Evolutionary conservation across 2,797 vertebrate genomes (phyloP).

Genomic region (Crocidura indochinensis): DNA sequence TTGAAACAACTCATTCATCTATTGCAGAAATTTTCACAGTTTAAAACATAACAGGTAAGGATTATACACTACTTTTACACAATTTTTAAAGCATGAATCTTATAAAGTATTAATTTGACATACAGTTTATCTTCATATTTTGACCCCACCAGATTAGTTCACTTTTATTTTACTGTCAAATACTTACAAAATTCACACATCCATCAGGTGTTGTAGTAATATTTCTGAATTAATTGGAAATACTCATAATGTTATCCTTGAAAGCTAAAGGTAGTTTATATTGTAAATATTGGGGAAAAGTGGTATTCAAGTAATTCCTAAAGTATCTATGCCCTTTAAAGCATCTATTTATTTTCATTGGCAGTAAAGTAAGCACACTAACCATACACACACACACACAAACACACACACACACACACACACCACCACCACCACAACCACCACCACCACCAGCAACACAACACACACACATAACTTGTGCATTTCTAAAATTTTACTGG

Average conservation of each 20-base stretch:
- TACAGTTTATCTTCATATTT: conserved; percentile 38
- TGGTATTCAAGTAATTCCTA: no score
- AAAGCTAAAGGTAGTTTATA: not conserved
- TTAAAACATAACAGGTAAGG: conserved; percentile 3
- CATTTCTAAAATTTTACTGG: conserved; percentile 13
- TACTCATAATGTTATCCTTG: not conserved
- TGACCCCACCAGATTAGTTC: not conserved
- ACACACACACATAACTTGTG: not conserved
- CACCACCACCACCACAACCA: no score
- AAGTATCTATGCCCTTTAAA: not conserved
- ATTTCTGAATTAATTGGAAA: not conserved
- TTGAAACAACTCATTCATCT: conserved; percentile 12
- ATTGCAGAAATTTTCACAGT: not conserved
- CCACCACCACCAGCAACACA: no score
- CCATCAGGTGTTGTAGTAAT: not conserved
- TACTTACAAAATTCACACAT: not conserved
- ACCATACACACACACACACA: no score
- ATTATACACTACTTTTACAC: conserved; percentile 14
- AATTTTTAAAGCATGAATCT: conserved; percentile 20
- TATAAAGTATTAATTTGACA: conserved; percentile 37
- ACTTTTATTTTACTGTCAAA: conserved; percentile 31
- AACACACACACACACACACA: no score
- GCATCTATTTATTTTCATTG: not conserved
- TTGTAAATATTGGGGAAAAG: not conserved
- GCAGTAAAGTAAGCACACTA: not conserved